Evolutionary conservation across 2,888 invertebrate species (phyloP), one percentile per base, ranked within the genome.

Genomic region (Oscheius sp.): DNA sequence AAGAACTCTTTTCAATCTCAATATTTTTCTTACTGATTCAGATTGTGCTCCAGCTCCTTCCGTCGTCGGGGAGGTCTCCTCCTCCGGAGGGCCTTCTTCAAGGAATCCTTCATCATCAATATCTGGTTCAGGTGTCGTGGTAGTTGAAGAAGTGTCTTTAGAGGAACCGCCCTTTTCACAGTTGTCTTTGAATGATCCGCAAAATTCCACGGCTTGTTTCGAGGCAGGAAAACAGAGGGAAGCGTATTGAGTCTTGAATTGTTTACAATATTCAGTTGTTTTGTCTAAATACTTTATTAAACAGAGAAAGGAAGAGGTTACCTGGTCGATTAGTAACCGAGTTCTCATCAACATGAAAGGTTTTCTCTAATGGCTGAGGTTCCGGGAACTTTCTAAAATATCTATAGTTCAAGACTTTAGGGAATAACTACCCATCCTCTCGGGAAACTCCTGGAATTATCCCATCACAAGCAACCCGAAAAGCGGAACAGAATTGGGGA

Each of bases 401-500:
- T 17, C 36, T 36, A 20, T 33, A 20, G n/a, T 54, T 17, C 22
- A 5, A 32, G 3, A 14, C 24, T 12, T 6, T 5, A 28, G 9
- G 12, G 32, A 33, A 32, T 4, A 24, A 44, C 8, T 41, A 36
- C 20, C 14, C 45, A 14, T 14, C 36, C 14, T 24, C 33, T 14
- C 61, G 28, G 2, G 8, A 32, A 44, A 44, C 38, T 45, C 59
- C 45, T 8, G 41, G 24, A 17, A 59, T 59, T 3, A 59, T 26
- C 8, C 50, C 64, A 8, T 20, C 51, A 36, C 77, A 77, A 22
- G 66, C 70, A 14, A 56, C 65, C 50, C 47, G 62, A 36, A 67
- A 77, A 24, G 51, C 68, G n/a, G 9, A 24, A 56, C 77, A 77
- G 59, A 77, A 77, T 28, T 67, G 56, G 9, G 62, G 38, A 45